Base-by-base conservation (phyloP, 64 coral and sea anemone species). In the Actinia tenebrosa region DNA sequence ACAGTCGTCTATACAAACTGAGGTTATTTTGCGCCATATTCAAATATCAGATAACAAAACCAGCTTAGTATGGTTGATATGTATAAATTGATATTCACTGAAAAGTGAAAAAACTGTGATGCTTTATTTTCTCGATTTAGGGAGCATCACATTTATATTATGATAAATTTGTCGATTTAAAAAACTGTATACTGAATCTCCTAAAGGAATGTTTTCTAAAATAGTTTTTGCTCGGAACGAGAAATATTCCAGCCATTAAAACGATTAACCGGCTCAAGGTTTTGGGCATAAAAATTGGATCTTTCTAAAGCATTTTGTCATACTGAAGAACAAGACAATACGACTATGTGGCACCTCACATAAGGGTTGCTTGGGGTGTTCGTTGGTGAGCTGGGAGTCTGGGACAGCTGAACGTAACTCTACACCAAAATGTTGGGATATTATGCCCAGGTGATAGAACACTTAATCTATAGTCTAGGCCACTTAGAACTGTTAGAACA, bases 401-500 rank as follows among this genome's bases (percentile, higher is more conserved):
- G 79, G 79, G 79, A 81, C 79, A 81, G 79, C 79, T 81, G 79
- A 81, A 5, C 3, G 79, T 81, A 81, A 81, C 79, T 53, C 18
- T 22, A 81, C 79, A 81, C 79, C 79, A 20, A 50, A 16, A 6
- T 18, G 22, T 45, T 53, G 17, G 19, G 44, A 81, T 81, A 81
- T 81, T 81, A 81, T 81, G 79, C 79, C 79, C 79, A 81, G 79
- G 79, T 81, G 79, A 81, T 7, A 45, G 50, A 20, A 45, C 79
- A 81, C 79, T 81, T 75, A 75, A 75, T 75, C 69, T 75, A 75
- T 42, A 30, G 69, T 50, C 79, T 81, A 20, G 44, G 44, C 50
- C 79, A 81, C 50, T 81, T 81, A 53, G 79, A 7, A 81, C 79
- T 81, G 79, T 81, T 81, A 81, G 50, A 81, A 81, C 79, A 81